phyloP scores from a whole-genome alignment of 2,113 vertebrate genomes.

The Sminthopsis crassicaudata region DNA sequence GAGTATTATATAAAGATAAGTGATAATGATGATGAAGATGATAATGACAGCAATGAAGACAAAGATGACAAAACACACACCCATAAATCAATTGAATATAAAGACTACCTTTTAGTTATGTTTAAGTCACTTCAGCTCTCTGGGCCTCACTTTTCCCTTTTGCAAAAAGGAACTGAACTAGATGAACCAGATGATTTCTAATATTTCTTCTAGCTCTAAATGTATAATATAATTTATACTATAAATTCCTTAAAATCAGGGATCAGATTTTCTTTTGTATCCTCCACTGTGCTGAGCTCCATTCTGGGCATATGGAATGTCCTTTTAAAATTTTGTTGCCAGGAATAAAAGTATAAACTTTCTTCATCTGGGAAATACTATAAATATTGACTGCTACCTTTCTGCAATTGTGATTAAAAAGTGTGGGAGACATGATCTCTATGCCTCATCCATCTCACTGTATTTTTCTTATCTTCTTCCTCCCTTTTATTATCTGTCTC shows the following conservation, averaged over 20 bases:
- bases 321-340: background rate
- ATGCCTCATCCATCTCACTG: too few relatives aligned
- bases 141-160: background rate
- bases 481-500: background rate
- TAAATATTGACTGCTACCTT: background rate
- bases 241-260: background rate
- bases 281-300: background rate
- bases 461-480: too few relatives aligned
- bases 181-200: background rate
- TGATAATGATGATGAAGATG: too few relatives aligned
- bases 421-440: too few relatives aligned
- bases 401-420: background rate
- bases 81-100: background rate
- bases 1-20: background rate
- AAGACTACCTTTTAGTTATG: background rate
- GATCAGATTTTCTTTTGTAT: background rate
- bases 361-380: background rate
- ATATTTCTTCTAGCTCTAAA: background rate
- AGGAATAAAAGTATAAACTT: background rate
- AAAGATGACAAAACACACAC: background rate
- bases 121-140: background rate
- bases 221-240: background rate
- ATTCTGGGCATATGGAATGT: background rate
- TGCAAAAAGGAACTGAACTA: background rate
- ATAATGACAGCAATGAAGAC: too few relatives aligned